Evolutionary conservation across 2,113 vertebrate genomes (phyloP).

Genomic region (Athene cunicularia): DNA sequence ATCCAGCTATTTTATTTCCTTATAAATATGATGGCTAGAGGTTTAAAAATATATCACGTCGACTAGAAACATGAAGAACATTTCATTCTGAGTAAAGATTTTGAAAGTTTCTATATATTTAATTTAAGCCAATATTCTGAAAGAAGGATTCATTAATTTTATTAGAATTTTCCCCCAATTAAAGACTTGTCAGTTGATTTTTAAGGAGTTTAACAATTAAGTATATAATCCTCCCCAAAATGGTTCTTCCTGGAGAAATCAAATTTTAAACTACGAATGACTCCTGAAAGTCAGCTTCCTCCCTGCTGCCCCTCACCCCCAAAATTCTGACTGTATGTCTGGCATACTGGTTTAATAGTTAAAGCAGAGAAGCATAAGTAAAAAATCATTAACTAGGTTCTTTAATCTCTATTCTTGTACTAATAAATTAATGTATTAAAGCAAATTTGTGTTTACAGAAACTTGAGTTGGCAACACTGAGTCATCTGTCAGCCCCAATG

Average conservation of each 20-base stretch:
- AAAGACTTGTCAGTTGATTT: not conserved
- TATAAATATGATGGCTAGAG: conserved; percentile 15
- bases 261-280: not conserved
- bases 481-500: not conserved
- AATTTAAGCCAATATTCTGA: not conserved
- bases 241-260: not conserved
- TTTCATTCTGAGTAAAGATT: not conserved
- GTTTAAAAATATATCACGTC: conserved; percentile 10
- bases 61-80: conserved; percentile 4
- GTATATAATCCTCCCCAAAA: not conserved
- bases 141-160: not conserved
- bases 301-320: no score
- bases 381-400: not conserved
- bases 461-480: not conserved
- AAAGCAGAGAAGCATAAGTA: not conserved
- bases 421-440: not conserved
- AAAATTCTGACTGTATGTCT: not conserved
- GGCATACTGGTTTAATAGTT: not conserved
- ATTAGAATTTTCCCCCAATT: not conserved
- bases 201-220: not conserved
- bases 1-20: conserved; percentile 64
- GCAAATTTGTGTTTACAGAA: not conserved
- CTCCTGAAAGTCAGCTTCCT: not conserved
- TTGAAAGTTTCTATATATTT: not conserved
- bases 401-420: not conserved